Conservation (phyloP, 2,113 vertebrate genomes). For the Gobiocypris rarus region DNA sequence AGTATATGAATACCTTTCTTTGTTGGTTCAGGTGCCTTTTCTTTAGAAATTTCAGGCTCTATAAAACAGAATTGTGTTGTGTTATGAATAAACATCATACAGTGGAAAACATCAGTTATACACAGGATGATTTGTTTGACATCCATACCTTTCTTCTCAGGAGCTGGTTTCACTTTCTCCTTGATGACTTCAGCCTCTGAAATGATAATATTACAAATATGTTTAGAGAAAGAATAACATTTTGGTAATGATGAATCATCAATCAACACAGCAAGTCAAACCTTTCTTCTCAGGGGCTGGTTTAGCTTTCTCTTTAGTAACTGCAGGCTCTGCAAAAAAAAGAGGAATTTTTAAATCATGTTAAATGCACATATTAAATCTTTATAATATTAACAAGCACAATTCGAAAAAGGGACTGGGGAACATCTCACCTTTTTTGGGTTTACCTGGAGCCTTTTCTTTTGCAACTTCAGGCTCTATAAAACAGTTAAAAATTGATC, state of each 20-base stretch:
- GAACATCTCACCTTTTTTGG: neutral
- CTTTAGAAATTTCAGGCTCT: conserved; percentile 1
- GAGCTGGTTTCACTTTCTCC: conserved; percentile 6
- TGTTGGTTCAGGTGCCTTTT: conserved; percentile 8
- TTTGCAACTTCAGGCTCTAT: neutral
- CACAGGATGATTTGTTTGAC: neutral
- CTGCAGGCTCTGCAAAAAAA: conserved; percentile 53
- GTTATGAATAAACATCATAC: neutral
- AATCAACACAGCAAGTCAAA: neutral
- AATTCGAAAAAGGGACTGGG: neutral
- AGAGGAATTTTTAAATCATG: neutral
- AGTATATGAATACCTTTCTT: neutral
- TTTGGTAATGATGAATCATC: neutral
- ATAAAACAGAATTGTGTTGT: neutral
- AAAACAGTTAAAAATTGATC: neutral
- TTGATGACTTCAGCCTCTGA: conserved; percentile 11
- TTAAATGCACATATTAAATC: neutral
- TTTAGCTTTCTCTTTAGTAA: conserved; percentile 64
- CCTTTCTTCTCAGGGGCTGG: conserved; percentile 15
- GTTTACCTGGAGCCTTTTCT: conserved; percentile 10
- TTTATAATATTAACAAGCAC: neutral
- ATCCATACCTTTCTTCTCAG: conserved; percentile 12
- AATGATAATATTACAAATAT: neutral
- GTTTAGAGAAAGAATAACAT: neutral
- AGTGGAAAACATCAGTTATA: neutral